Evolutionary conservation across 2,888 invertebrate genomes (phyloP), one percentile per base, ranked within the genome.

Genomic region (Drosophila mayaguana): DNA sequence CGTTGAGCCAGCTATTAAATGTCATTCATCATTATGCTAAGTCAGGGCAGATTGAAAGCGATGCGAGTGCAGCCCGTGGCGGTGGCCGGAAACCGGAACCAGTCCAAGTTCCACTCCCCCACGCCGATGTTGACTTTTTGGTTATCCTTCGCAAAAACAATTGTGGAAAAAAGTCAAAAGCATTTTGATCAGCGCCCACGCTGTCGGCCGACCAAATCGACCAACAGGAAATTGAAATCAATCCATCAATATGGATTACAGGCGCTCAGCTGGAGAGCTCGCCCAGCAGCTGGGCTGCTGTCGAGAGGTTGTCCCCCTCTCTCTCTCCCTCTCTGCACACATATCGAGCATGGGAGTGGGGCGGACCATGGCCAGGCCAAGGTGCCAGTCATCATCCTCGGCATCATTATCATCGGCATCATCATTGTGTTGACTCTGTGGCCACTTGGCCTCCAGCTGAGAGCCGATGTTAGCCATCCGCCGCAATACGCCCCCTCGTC

Each of bases 171-270:
- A 73, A 78, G 78, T 64, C 73, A 62, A 78, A 72, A 73, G 78
- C 78, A 81, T 66, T 61, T 61, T 56, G 78, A 63, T 55, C 46
- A 36, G 68, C 63, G 25, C 59, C 71, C 66, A 62, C 55, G 73
- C 46, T 50, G 46, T 32, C 18, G 70, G 53, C 53, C 54, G 54
- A 38, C 36, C 53, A 53, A 43, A 77, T 50, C 51, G 45, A 60
- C 63, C 77, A 73, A 88, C 90, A 92, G 93, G 92, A 92, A 92
- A 92, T 92, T 92, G 91, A 92, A 92, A 92, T 91, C 92, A 92
- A 92, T 92, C 92, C 93, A 92, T 92, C 92, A 92, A 92, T 83
- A 91, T 92, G 91, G 84, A 90, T 90, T 89, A 89, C 86, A 89
- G 70, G 73, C 79, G 50, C 61, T 63, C 83, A 75, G 79, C 74